Percentiles rank a stretch among this genome's conserved stretches.
These are phyloP conservation scores for Drosophila aff. DNA, from an alignment of 1,140 invertebrate species.

Conservation along the genomic window DNA sequence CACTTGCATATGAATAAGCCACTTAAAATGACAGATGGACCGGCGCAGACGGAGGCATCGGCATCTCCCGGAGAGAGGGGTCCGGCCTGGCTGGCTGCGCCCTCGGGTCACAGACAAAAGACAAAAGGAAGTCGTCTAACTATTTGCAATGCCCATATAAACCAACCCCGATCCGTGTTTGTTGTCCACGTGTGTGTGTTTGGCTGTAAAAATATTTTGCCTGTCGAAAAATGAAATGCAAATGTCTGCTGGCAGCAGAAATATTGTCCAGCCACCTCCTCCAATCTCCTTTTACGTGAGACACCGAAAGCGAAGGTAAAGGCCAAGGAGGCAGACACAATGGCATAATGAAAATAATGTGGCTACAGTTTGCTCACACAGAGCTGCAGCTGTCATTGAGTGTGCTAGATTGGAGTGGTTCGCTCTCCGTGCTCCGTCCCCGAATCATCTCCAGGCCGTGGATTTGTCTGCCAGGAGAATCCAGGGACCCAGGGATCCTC, in stretches of 20 bases:
- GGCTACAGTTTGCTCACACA: slow-evolving; percentile 65
- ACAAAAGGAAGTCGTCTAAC: slow-evolving; percentile 74
- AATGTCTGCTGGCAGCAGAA: slow-evolving; percentile 69
- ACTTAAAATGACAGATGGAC: slow-evolving; percentile 83
- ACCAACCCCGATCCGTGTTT: slow-evolving; percentile 13
- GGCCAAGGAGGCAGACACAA: slow-evolving; percentile 59
- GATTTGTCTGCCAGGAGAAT: slow-evolving; percentile 60
- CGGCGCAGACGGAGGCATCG: slow-evolving; percentile 31
- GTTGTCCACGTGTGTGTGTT: slow-evolving; percentile 27
- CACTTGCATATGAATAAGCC: slow-evolving; percentile 84
- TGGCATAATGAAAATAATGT: slow-evolving; percentile 77
- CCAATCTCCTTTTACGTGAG: background rate
- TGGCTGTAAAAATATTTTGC: slow-evolving; percentile 66
- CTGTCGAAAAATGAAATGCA: slow-evolving; percentile 81
- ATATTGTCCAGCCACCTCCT: slow-evolving; percentile 51
- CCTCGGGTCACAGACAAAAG: slow-evolving; percentile 65
- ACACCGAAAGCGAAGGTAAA: slow-evolving; percentile 48
- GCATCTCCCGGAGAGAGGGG: background rate
- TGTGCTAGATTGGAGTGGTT: slow-evolving; percentile 49
- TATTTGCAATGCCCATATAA: slow-evolving; percentile 65
- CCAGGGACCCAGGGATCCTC: slow-evolving; percentile 42
- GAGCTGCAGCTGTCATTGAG: slow-evolving; percentile 77
- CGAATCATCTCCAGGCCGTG: slow-evolving; percentile 31
- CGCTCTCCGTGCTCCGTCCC: background rate
- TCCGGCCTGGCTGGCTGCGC: slow-evolving; percentile 20